These are phyloP conservation scores for Cetoscarus ocellatus DNA, from an alignment of 2,797 vertebrate genomes.

Conservation along the genomic window DNA sequence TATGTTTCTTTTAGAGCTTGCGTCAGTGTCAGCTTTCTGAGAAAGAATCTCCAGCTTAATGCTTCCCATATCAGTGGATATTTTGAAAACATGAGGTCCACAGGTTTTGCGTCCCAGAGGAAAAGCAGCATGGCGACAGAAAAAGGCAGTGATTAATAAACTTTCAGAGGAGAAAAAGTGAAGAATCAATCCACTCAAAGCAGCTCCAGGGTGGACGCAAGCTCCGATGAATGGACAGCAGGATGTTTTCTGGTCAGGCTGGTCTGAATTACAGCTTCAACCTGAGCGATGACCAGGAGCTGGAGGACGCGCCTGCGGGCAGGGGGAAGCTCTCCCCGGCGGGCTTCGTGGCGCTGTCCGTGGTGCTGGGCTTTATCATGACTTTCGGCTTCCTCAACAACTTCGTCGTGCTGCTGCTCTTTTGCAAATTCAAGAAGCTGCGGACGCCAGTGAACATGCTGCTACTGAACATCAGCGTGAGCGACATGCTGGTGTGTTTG, in stretches of 20 bases:
- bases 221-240: conserved; percentile 63
- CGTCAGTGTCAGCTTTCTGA: neutral
- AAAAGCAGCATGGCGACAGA: conserved; percentile 18
- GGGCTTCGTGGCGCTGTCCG: conserved; percentile 87
- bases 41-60: neutral
- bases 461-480: conserved; percentile 92
- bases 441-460: conserved; percentile 93
- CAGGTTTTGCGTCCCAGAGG: neutral
- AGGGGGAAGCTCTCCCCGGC: conserved; percentile 79
- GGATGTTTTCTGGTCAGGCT: conserved; percentile 72
- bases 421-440: conserved; percentile 92
- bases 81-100: conserved; percentile 5
- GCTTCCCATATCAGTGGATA: conserved; percentile 13
- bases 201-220: conserved; percentile 25
- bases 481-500: conserved; percentile 93
- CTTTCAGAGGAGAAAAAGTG: conserved; percentile 38
- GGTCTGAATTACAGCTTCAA: conserved; percentile 83
- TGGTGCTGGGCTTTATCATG: conserved; percentile 91
- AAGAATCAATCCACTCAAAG: neutral
- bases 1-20: neutral
- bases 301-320: conserved; percentile 62
- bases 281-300: conserved; percentile 75
- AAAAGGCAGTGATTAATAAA: conserved; percentile 24
- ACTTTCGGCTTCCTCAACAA: conserved; percentile 92
- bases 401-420: conserved; percentile 89